Percentiles rank a stretch among this genome's conserved stretches.
Evolutionary conservation across 2,888 invertebrate genomes (phyloP).

Genomic region (Napeogenes inachia): DNA sequence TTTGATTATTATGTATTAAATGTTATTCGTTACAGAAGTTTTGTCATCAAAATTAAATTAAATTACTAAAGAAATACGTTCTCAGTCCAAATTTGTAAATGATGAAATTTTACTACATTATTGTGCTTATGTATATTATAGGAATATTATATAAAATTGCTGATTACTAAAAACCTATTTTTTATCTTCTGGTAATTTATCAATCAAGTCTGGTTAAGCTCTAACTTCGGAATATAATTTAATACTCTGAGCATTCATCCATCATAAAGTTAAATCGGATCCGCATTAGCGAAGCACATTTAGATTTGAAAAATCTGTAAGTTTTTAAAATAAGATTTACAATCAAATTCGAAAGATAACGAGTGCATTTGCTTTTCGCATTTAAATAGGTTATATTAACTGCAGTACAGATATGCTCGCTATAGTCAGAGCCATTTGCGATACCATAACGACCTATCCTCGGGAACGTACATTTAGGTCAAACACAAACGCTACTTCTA

Average conservation of each 20-base stretch:
- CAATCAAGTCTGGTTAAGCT: slow-evolving; percentile 1
- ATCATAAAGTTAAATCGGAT: slow-evolving; percentile 3
- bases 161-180: too few relatives aligned
- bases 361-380: slow-evolving; percentile 2
- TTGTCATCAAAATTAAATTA: too few relatives aligned
- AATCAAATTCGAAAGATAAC: neutral
- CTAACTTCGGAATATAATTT: slow-evolving; percentile 3
- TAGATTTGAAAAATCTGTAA: neutral
- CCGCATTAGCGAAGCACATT: neutral
- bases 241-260: slow-evolving; percentile 2
- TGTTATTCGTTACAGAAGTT: too few relatives aligned
- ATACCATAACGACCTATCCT: slow-evolving; percentile 20
- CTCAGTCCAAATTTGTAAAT: too few relatives aligned
- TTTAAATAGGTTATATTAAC: slow-evolving; percentile 1
- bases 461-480: slow-evolving; percentile 8
- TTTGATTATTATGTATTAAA: too few relatives aligned
- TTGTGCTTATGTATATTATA: neutral
- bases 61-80: too few relatives aligned
- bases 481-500: neutral
- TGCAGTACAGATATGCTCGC: neutral
- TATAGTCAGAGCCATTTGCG: slow-evolving; percentile 5
- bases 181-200: neutral
- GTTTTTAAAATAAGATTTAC: neutral
- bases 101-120: too few relatives aligned
- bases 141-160: neutral